Conservation (phyloP, 1,140 invertebrate species). For the Bathynomus jamesi region DNA sequence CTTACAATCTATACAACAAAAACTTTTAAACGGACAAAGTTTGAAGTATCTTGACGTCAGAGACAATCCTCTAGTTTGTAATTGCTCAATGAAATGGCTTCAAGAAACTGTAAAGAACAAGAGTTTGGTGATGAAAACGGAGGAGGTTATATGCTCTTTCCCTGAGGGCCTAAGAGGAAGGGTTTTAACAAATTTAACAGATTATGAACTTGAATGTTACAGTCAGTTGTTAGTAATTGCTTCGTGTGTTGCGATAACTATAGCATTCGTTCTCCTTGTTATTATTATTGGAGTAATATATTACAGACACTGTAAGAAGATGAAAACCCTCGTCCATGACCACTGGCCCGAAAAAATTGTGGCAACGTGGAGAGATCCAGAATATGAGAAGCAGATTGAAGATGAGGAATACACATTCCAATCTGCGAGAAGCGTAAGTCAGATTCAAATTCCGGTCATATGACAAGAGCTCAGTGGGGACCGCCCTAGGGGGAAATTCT, state of each 20-base stretch:
- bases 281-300: slow-evolving; percentile 27
- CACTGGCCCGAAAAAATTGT: slow-evolving; percentile 37
- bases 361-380: slow-evolving; percentile 34
- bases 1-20: slow-evolving; percentile 59
- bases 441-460: slow-evolving; percentile 33
- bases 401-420: slow-evolving; percentile 37
- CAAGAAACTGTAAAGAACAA: slow-evolving; percentile 25
- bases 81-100: slow-evolving; percentile 72
- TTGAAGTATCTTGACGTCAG: slow-evolving; percentile 49
- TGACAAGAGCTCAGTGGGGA: slow-evolving; percentile 38
- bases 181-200: slow-evolving; percentile 23
- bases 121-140: slow-evolving; percentile 30
- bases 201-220: slow-evolving; percentile 36
- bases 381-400: slow-evolving; percentile 35
- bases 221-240: slow-evolving; percentile 29
- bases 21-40: slow-evolving; percentile 14
- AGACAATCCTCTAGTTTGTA: slow-evolving; percentile 75
- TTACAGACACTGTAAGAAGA: slow-evolving; percentile 35
- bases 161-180: slow-evolving; percentile 28
- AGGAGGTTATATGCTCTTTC: slow-evolving; percentile 26
- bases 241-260: slow-evolving; percentile 26
- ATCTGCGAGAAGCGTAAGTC: slow-evolving; percentile 26
- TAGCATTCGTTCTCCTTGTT: slow-evolving; percentile 24
- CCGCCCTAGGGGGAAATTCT: slow-evolving; percentile 10
- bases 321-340: slow-evolving; percentile 36